A percentile compares a stretch with the other conserved stretches of the same genome.
These are phyloP conservation scores for Eupeodes luniger DNA, from an alignment of 2,888 invertebrate genomes.

Conservation along the genomic window DNA sequence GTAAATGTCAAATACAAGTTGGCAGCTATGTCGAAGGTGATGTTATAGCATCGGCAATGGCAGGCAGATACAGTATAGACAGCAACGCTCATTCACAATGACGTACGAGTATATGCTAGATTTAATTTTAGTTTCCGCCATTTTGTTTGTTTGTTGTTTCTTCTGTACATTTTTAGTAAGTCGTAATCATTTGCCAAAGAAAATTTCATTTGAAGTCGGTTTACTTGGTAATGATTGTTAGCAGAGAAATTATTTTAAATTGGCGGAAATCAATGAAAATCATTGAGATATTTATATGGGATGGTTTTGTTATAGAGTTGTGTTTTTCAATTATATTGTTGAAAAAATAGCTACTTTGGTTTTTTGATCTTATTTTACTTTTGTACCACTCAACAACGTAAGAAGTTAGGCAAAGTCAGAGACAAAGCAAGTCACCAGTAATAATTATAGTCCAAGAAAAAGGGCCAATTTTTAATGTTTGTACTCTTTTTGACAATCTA, in stretches of 20 bases:
- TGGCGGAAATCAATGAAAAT: conserved; percentile 11
- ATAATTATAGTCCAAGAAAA: no score
- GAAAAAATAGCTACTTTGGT: no score
- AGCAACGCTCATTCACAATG: conserved; percentile 12
- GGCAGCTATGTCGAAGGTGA: conserved; percentile 66
- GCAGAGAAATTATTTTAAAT: background rate
- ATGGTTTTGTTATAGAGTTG: background rate
- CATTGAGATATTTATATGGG: background rate
- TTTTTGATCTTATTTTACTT: no score
- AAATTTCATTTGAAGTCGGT: background rate
- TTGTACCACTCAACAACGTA: no score
- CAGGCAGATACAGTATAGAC: background rate
- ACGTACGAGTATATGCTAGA: background rate
- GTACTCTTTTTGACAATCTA: background rate
- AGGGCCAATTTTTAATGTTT: background rate
- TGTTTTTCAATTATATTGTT: background rate
- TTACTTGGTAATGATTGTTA: background rate
- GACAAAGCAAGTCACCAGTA: no score
- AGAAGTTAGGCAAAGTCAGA: no score
- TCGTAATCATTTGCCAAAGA: conserved; percentile 24
- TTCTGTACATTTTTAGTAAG: background rate
- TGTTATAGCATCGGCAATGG: conserved; percentile 10
- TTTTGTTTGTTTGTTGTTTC: conserved; percentile 4
- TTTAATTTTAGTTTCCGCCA: background rate
- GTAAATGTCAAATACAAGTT: conserved; percentile 65